phyloP scores from a whole-genome alignment of 2,797 vertebrate genomes.

The Gallinago solitaria region DNA sequence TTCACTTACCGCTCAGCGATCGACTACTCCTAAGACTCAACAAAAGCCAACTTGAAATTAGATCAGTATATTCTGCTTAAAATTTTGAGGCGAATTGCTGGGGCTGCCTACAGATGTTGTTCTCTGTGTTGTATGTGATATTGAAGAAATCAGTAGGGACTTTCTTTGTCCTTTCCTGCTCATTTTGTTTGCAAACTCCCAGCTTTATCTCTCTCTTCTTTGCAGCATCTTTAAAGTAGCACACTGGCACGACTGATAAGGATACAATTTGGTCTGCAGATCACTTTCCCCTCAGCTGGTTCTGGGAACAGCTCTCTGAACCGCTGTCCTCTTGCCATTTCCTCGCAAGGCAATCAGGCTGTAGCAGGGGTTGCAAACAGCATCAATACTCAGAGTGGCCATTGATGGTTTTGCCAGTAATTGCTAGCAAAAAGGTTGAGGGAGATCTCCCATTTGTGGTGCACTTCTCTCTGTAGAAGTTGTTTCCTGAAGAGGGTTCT shows the following conservation, averaged over 20 bases:
- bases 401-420: not conserved
- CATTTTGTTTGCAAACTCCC: not conserved
- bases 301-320: not conserved
- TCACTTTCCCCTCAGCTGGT: not conserved
- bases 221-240: not conserved
- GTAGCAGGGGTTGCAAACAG: not conserved
- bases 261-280: not conserved
- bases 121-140: not conserved
- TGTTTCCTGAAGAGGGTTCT: not conserved
- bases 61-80: not conserved
- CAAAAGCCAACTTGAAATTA: not conserved
- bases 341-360: not conserved
- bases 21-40: not conserved
- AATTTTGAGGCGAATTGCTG: not conserved
- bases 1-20: not conserved
- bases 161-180: not conserved
- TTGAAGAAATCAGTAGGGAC: not conserved
- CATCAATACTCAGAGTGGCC: not conserved
- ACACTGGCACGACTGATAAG: not conserved
- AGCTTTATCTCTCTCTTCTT: not conserved
- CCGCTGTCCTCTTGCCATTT: not conserved
- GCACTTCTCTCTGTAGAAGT: not conserved
- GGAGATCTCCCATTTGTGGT: not conserved
- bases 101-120: not conserved
- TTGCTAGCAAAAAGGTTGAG: not conserved